Conservation (phyloP, 2,888 invertebrate genomes). For the Panorpa germanica region DNA sequence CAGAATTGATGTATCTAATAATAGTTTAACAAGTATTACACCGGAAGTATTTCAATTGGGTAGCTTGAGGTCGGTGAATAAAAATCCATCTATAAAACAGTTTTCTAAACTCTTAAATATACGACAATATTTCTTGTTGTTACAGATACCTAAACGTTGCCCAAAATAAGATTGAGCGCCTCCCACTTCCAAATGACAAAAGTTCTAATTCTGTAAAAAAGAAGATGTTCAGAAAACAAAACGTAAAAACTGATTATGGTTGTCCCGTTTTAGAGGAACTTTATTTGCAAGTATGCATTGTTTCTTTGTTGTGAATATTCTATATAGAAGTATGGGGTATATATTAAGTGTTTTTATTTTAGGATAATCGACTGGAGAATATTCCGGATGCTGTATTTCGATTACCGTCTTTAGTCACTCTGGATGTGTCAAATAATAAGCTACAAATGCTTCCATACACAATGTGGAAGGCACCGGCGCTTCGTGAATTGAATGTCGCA, state of each 20-base stretch:
- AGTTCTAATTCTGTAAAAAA: constrained; percentile 11
- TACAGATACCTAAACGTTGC: constrained; percentile 61
- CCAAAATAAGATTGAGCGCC: constrained; percentile 68
- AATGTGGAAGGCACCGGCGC: constrained; percentile 71
- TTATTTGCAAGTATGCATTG: constrained; percentile 66
- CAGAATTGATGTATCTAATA: constrained; percentile 80
- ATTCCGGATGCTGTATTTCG: constrained; percentile 69
- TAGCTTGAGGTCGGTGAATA: constrained; percentile 37
- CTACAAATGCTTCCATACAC: constrained; percentile 62
- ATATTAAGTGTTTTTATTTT: constrained; percentile 15
- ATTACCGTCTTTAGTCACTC: constrained; percentile 53
- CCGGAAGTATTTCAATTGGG: constrained; percentile 64
- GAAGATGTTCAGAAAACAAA: constrained; percentile 14
- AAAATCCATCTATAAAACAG: constrained; percentile 8
- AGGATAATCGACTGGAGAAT: constrained; percentile 71
- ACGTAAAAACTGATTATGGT: constrained; percentile 29
- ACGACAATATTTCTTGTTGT: constrained; percentile 1
- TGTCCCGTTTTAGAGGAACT: constrained; percentile 77
- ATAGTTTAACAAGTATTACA: constrained; percentile 64
- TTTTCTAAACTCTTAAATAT: constrained; percentile 2
- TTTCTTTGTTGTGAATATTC: too few relatives aligned
- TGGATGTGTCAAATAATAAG: constrained; percentile 92
- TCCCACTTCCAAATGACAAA: constrained; percentile 31
- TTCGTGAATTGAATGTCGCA: constrained; percentile 75
- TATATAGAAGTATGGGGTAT: too few relatives aligned